phyloP scores from a whole-genome alignment of 2,113 vertebrate genomes.

The Nipponia nippon region DNA sequence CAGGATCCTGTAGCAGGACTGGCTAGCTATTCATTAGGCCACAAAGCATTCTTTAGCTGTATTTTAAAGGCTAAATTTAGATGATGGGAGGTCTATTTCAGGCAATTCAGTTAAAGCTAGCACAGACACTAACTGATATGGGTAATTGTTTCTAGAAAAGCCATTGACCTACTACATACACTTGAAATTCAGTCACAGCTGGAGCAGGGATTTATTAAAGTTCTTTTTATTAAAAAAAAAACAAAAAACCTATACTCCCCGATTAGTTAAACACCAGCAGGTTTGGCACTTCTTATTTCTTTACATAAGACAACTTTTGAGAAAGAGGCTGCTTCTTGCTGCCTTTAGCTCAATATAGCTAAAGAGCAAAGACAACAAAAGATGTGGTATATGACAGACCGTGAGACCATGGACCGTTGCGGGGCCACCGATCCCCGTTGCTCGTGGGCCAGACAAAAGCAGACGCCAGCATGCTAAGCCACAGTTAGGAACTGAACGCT shows the following conservation, averaged over 20 bases:
- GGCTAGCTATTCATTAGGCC: not conserved
- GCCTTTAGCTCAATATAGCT: not conserved
- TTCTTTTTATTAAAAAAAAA: not conserved
- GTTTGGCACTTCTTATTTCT: not conserved
- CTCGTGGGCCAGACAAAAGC: not conserved
- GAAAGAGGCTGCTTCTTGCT: not conserved
- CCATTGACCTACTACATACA: not conserved
- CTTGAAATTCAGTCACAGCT: not conserved
- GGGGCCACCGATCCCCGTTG: accelerated
- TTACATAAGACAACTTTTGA: not conserved
- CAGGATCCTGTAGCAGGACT: not conserved
- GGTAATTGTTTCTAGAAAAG: not conserved
- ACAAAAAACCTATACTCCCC: not conserved
- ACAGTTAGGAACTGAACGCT: accelerated
- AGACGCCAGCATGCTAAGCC: accelerated
- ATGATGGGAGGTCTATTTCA: not conserved
- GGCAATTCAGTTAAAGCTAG: not conserved
- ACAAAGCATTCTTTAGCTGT: not conserved
- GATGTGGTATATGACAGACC: not conserved
- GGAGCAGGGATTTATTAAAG: not conserved
- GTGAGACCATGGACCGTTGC: accelerated
- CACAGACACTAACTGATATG: not conserved
- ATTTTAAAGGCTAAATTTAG: slow-evolving; percentile 4
- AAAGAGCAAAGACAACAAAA: not conserved
- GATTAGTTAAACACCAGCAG: not conserved